Evolutionary conservation across 2,113 vertebrate species (phyloP), one percentile per base, ranked within the genome.

Genomic region (Oryzias javanicus): DNA sequence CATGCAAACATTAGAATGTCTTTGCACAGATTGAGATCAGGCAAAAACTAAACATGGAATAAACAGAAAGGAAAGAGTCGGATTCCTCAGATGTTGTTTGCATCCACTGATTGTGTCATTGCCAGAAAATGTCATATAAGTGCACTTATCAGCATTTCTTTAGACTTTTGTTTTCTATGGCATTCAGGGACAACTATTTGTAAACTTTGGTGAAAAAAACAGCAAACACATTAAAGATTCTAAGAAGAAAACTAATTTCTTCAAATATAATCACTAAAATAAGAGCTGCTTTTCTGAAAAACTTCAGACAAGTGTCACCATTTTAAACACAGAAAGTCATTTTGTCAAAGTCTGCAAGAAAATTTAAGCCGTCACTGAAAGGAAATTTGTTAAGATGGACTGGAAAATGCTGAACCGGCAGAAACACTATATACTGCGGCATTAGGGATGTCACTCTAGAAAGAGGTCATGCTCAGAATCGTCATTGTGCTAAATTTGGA

Each of bases 1-100:
- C 22, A 14, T 57, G 47, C 24, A 44, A 66, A 66, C 1, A 44
- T 27, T 35, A 45, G 41, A 48, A 19, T 25, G 49, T 27, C 42
- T 35, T 35, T 35, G 35, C 35, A 35, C 35, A 35, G 35, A 35
- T 12, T 35, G 35, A 45, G 25, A 45, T 46, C 14, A 14, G 13
- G 5, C n/a, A 19, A 47, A 47, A 47, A 50, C n/a, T 44, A 27
- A 55, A 41, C 10, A 14, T 35, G 46, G 16, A 65, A n/a, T 40
- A 49, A 57, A 18, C 46, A 47, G 46, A 47, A 47, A 47, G 3
- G 8, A 19, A 19, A 50, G 15, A 6, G 14, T 15, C 14, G 25
- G 19, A 25, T 25, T 50, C 14, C 49, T 25, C 20, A 50, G 24
- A 50, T 16, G 42, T 44, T 44, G 15, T 17, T 17, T 14, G 16